phyloP scores from a whole-genome alignment of 2,113 vertebrate genomes.

The Odontesthes bonariensis region DNA sequence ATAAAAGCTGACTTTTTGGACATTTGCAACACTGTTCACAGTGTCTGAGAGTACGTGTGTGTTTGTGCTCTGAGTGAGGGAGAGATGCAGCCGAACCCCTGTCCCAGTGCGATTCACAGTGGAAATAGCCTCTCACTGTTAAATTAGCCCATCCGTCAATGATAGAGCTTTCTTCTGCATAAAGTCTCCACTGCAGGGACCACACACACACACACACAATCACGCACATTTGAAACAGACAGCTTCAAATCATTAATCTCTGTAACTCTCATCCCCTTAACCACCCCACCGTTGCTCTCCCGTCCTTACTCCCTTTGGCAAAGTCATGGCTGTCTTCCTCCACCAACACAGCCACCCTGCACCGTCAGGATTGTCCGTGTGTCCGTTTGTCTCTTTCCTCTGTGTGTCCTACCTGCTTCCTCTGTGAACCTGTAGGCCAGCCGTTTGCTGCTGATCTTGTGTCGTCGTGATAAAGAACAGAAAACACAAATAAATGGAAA shows the following conservation, averaged over 20 bases:
- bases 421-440: constrained; percentile 20
- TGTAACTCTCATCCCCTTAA: constrained; percentile 44
- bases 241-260: constrained; percentile 78
- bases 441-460: constrained; percentile 27
- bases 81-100: constrained; percentile 45
- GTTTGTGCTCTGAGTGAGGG: constrained; percentile 1
- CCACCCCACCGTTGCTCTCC: constrained; percentile 34
- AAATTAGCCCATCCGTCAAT: constrained; percentile 67
- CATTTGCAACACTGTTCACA: constrained; percentile 32
- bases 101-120: constrained; percentile 48
- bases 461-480: no score
- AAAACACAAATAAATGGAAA: constrained; percentile 9
- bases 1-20: constrained; percentile 59
- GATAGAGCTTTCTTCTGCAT: constrained; percentile 60
- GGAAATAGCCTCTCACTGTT: constrained; percentile 64
- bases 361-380: constrained; percentile 19
- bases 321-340: constrained; percentile 76
- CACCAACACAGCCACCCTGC: constrained; percentile 49
- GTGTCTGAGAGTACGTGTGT: constrained; percentile 27
- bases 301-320: constrained; percentile 71
- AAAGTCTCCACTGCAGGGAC: constrained; percentile 52
- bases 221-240: constrained; percentile 34
- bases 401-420: constrained; percentile 10
- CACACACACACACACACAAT: constrained; percentile 35
- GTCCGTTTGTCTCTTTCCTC: constrained; percentile 30